phyloP scores from a whole-genome alignment of 2,888 invertebrate species.

The Chloroclystis v-ata region DNA sequence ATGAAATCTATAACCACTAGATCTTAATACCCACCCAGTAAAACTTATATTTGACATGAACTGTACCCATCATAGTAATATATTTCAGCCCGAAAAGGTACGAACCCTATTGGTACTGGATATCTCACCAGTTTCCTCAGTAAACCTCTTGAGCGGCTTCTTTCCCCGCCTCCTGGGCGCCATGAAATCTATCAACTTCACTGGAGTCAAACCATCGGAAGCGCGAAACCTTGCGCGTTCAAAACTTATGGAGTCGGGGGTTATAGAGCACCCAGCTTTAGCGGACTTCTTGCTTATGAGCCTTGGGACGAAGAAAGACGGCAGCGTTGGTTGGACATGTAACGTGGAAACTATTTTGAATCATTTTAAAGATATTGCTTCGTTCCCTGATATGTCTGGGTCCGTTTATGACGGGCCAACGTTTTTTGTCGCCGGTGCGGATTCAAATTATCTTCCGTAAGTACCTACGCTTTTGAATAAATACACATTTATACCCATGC shows the following conservation, averaged over 20 bases:
- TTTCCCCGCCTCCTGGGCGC: constrained; percentile 73
- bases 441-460: constrained; percentile 56
- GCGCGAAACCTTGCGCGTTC: constrained; percentile 72
- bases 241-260: constrained; percentile 35
- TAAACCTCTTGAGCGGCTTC: constrained; percentile 69
- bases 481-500: too few relatives aligned
- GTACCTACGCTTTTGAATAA: constrained; percentile 23
- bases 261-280: constrained; percentile 32
- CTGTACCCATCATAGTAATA: not conserved
- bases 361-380: constrained; percentile 40
- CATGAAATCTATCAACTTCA: constrained; percentile 78
- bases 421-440: constrained; percentile 53
- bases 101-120: constrained; percentile 82
- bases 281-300: constrained; percentile 50
- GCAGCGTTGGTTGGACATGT: constrained; percentile 48
- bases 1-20: too few relatives aligned
- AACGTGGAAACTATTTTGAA: constrained; percentile 43
- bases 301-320: constrained; percentile 36
- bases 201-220: constrained; percentile 73
- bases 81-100: constrained; percentile 69
- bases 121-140: constrained; percentile 80
- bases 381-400: constrained; percentile 46
- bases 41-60: too few relatives aligned
- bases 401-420: constrained; percentile 46
- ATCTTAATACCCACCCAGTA: too few relatives aligned